phyloP scores from a whole-genome alignment of 2,113 vertebrate genomes.

The Cervus canadensis region DNA sequence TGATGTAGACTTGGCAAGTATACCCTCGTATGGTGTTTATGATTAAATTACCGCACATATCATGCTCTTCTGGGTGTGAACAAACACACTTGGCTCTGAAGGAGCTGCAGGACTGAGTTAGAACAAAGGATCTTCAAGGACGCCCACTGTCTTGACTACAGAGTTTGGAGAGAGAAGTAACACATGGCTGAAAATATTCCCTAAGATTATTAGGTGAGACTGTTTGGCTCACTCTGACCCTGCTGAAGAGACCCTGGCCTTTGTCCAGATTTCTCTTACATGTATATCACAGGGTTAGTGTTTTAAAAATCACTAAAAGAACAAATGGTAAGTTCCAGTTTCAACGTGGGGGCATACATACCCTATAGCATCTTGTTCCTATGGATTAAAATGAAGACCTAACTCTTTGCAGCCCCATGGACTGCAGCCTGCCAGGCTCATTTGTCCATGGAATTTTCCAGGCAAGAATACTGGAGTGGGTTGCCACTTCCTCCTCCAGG shows the following conservation, averaged over 20 bases:
- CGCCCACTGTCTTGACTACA: background rate
- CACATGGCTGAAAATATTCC: background rate
- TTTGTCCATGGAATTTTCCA: background rate
- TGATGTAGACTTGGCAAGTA: conserved; percentile 41
- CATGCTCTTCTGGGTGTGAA: conserved; percentile 52
- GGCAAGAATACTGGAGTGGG: background rate
- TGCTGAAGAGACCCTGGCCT: background rate
- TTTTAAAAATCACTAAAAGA: background rate
- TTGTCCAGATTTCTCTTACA: background rate
- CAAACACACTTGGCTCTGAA: conserved; percentile 52
- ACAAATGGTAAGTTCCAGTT: background rate
- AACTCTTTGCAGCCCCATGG: background rate
- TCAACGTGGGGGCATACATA: background rate
- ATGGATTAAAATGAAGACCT: background rate
- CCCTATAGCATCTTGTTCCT: background rate
- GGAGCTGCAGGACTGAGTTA: background rate
- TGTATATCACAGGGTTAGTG: background rate
- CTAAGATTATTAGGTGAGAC: background rate
- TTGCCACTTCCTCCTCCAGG: background rate
- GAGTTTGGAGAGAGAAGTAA: background rate
- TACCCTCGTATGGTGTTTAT: conserved; percentile 52
- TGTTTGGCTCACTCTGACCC: background rate
- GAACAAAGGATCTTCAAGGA: conserved; percentile 28
- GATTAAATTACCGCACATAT: conserved; percentile 36
- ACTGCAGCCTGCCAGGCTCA: background rate